Conservation (phyloP, 1,140 invertebrate species). For the Magallana gigas region DNA sequence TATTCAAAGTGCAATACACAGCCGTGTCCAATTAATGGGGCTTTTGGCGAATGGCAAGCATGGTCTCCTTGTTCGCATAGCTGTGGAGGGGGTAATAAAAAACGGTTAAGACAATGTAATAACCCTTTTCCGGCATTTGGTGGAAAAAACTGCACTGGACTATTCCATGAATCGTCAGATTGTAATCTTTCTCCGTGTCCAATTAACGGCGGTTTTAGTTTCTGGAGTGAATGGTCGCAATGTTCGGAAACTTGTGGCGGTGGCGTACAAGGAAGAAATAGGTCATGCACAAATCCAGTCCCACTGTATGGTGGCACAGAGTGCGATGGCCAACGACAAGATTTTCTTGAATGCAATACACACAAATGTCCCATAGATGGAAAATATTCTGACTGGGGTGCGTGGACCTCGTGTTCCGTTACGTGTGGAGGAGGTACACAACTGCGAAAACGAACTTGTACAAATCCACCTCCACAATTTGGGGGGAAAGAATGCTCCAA, state of each 20-base stretch:
- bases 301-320: slow-evolving; percentile 50
- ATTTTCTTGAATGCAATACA: slow-evolving; percentile 3
- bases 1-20: neutral
- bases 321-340: slow-evolving; percentile 45
- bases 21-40: slow-evolving; percentile 38
- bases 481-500: neutral
- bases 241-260: slow-evolving; percentile 52
- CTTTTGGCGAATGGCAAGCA: slow-evolving; percentile 32
- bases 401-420: slow-evolving; percentile 32
- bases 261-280: slow-evolving; percentile 53
- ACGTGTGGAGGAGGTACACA: slow-evolving; percentile 1
- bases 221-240: slow-evolving; percentile 12
- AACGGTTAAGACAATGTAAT: slow-evolving; percentile 26
- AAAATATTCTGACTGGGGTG: neutral
- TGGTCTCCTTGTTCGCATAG: slow-evolving; percentile 43
- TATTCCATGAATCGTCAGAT: slow-evolving; percentile 56
- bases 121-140: slow-evolving; percentile 42
- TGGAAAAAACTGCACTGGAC: slow-evolving; percentile 31
- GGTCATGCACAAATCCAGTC: slow-evolving; percentile 51
- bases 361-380: slow-evolving; percentile 16
- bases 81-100: slow-evolving; percentile 26
- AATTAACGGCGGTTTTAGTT: slow-evolving; percentile 4
- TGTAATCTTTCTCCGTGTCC: slow-evolving; percentile 61
- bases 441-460: neutral
- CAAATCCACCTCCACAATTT: slow-evolving; percentile 32